phyloP scores from a whole-genome alignment of 2,797 vertebrate genomes.

The Bovichtus diacanthus region DNA sequence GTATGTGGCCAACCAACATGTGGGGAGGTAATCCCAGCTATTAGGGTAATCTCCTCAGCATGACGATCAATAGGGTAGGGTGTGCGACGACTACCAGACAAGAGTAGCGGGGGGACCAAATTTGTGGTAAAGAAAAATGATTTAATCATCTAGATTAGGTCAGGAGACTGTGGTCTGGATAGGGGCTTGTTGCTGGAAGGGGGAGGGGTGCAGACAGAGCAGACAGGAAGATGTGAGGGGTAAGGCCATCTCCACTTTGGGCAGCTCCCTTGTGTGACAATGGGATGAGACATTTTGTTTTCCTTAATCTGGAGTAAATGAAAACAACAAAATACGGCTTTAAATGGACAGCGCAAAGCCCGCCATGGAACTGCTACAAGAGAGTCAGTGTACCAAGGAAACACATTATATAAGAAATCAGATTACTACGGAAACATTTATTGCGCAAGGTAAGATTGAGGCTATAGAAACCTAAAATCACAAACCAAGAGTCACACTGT shows the following conservation, averaged over 20 bases:
- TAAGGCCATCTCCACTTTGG: slow-evolving; percentile 67
- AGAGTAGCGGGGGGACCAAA: slow-evolving; percentile 76
- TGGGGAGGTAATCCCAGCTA: slow-evolving; percentile 89
- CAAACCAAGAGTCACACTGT: background rate
- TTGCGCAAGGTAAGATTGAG: background rate
- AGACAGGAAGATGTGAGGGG: slow-evolving; percentile 74
- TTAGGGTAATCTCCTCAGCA: slow-evolving; percentile 89
- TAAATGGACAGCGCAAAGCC: background rate
- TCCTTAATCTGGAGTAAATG: slow-evolving; percentile 9
- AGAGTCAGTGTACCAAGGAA: background rate
- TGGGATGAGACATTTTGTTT: slow-evolving; percentile 32
- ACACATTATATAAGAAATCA: background rate
- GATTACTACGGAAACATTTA: background rate
- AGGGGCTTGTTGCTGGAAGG: slow-evolving; percentile 61
- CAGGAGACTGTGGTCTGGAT: slow-evolving; percentile 73
- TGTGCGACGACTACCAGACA: slow-evolving; percentile 73
- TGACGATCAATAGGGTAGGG: slow-evolving; percentile 86
- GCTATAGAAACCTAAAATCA: background rate
- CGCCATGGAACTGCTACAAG: background rate
- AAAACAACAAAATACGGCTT: slow-evolving; percentile 13
- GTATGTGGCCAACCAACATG: slow-evolving; percentile 87
- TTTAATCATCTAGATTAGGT: slow-evolving; percentile 87
- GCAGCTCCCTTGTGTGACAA: slow-evolving; percentile 57
- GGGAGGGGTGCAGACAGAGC: slow-evolving; percentile 67
- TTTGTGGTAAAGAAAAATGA: slow-evolving; percentile 84